Percentiles rank a stretch among this genome's conserved stretches.
Conservation (phyloP, 2,797 vertebrate genomes). For the Crotalus adamanteus region DNA sequence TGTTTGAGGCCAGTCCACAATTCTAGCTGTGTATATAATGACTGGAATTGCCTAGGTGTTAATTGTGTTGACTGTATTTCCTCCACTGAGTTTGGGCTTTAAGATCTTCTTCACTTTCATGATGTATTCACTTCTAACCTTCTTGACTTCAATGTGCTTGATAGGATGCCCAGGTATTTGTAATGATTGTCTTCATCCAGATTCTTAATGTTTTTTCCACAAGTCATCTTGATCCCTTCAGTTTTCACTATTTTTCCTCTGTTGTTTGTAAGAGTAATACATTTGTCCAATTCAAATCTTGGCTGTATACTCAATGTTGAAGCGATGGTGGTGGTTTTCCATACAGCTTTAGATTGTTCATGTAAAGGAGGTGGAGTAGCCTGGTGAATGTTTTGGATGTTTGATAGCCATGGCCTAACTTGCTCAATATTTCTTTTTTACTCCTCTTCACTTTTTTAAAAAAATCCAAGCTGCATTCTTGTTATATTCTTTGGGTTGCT, state of each 20-base stretch:
- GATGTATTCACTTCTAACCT: background rate
- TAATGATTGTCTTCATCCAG: background rate
- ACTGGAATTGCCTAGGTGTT: background rate
- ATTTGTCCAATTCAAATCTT: background rate
- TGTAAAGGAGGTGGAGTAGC: background rate
- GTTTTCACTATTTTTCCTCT: background rate
- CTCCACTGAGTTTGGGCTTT: background rate
- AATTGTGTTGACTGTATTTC: background rate
- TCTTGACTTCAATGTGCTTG: background rate
- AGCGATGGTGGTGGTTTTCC: background rate
- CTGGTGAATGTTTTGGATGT: background rate
- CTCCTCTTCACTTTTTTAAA: background rate
- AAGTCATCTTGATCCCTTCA: background rate
- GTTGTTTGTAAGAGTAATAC: background rate
- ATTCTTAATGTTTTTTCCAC: background rate
- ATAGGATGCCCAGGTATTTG: background rate
- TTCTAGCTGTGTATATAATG: background rate
- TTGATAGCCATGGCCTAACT: background rate
- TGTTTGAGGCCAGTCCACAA: background rate
- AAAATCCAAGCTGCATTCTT: background rate
- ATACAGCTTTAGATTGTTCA: background rate
- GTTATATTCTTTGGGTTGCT: background rate
- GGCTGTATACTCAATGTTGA: background rate
- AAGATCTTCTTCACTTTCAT: background rate
- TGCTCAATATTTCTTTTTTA: background rate